Base-by-base conservation (phyloP, 2,797 vertebrate species). In the Lateolabrax maculatus region DNA sequence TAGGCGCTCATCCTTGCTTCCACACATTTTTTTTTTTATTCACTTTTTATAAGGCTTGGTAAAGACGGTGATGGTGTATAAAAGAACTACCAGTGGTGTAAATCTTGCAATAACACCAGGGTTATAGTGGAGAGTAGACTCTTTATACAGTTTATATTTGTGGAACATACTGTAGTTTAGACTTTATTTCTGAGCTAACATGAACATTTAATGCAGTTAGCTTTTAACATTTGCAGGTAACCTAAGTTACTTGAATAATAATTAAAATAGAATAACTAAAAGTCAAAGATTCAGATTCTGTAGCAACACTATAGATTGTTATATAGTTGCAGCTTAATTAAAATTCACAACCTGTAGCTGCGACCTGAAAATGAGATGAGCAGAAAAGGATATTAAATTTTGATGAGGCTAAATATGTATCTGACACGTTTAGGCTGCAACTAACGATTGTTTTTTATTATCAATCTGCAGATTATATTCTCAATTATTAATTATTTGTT, bases 381-480 rank as follows among this genome's bases (percentile, higher is more conserved):
- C 44, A 12, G 12, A 12, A 18, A 19, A 52, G 46, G 12, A 23
- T 43, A 12, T 31, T 6, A 56, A 15, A 21, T 13, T 8, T 11
- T n/a, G 7, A 46, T 48, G n/a, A n/a, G n/a, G n/a, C n/a, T 19
- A 57, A 75, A 49, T 39, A 49, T 58, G n/a, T 37, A 71, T 49
- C 2, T 25, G 18, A 57, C 41, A 57, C 49, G 25, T 25, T 53
- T 15, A n/a, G n/a, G 12, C 39, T 44, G 9, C 10, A 60, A 37
- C 18, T 29, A 15, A 9, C 1, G 10, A 25, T 61, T 2, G 7
- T 51, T 29, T 29, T 13, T 16, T n/a, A 46, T n/a, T 4, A 19
- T 52, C 48, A 44, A 34, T 23, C 21, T 44, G 39, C 9, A 46
- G 9, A 21, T 67, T 7, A 6, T 41, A 11, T 69, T 31, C 25